Base-by-base conservation (phyloP, 2,113 vertebrate species). In the Lophius piscatorius region DNA sequence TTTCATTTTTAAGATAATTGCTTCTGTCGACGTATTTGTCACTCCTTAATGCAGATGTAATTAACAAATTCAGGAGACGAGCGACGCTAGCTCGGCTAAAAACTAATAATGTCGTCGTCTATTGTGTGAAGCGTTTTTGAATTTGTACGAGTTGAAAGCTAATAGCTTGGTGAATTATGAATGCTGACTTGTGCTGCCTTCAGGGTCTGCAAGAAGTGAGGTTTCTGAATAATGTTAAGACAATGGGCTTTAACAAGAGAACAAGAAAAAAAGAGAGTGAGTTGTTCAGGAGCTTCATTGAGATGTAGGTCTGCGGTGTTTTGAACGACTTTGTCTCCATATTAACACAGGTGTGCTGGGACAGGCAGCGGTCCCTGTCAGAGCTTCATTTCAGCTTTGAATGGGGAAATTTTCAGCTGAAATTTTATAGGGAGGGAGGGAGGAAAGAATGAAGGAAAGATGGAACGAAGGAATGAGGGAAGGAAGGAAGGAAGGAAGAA, bases 121-220 rank as follows among this genome's bases (percentile, higher is more conserved):
- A 52, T 63, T 67, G 65, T 81, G 74, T 41, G 76, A 76, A 76
- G 64, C 49, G 38, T 62, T 66, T 73, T 34, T 80, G 72, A 67
- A 74, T 55, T 66, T 80, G 69, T 60, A 50, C 50, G 62, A 74
- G 81, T 67, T 75, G 66, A 81, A 70, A 74, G 73, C 68, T 84
- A 75, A 83, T 84, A 76, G 63, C 65, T 72, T 63, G 81, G 59
- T 86, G 69, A 86, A 82, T 87, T 76, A 86, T 85, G 68, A 81
- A 84, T 80, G 79, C 58, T 65, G 61, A 60, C 71, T 79, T 1
- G 9, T 18, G 46, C 26, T 56, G 74, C 72, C 70, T 63, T 49
- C 66, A 67, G 74, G 74, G 74, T 31, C 4, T 66, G 54, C 60
- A 42, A 55, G 58, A 74, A 63, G 59, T 63, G 49, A 57, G 65